A percentile compares a stretch with the other conserved stretches of the same genome.
These are phyloP conservation scores for Pseudococcus longispinus DNA, from an alignment of 2,888 invertebrate species.

Conservation along the genomic window DNA sequence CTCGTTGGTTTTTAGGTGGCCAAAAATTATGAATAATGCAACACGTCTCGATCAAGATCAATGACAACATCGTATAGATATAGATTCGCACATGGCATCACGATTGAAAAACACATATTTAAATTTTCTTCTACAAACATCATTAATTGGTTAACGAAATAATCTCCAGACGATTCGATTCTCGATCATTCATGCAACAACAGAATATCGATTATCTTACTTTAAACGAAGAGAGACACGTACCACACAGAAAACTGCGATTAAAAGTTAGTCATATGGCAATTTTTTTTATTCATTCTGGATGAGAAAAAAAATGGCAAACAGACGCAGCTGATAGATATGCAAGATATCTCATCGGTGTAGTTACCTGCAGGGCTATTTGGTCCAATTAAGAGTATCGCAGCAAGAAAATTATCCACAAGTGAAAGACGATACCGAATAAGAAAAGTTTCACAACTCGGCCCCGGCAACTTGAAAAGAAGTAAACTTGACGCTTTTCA, in stretches of 20 bases:
- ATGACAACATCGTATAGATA: neutral
- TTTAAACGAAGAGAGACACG: too few species aligned
- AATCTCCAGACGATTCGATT: neutral
- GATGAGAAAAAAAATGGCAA: neutral
- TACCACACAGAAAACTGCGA: too few species aligned
- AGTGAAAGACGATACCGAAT: neutral
- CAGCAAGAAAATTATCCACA: neutral
- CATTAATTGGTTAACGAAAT: neutral
- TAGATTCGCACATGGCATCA: neutral
- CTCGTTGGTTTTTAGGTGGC: neutral
- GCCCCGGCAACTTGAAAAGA: neutral
- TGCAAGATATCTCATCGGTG: neutral
- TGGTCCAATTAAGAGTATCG: neutral
- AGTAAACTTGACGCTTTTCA: conserved; percentile 20
- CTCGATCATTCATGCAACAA: neutral
- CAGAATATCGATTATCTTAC: too few species aligned
- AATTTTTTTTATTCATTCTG: neutral
- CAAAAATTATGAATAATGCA: neutral
- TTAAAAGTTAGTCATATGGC: too few species aligned
- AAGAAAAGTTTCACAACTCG: conserved; percentile 28
- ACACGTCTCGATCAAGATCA: neutral
- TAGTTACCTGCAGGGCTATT: neutral
- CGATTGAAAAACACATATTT: neutral
- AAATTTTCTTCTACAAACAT: neutral
- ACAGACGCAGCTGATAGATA: neutral